Base-by-base conservation (phyloP, 2,113 vertebrate species). In the Heloderma charlesbogerti region DNA sequence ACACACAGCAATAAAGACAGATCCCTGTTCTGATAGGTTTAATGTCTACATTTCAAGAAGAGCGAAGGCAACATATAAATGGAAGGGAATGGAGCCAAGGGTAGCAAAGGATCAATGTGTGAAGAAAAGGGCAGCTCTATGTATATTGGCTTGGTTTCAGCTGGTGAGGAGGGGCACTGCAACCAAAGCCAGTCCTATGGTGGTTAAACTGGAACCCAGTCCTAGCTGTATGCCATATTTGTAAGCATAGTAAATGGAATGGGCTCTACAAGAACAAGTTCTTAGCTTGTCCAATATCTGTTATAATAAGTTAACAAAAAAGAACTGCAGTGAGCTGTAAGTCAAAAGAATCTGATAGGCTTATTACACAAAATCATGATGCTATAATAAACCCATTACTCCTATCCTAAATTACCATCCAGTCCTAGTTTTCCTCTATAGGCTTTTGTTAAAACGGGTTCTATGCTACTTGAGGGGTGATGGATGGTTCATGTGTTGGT, bases 301-400 rank as follows among this genome's bases (percentile, higher is more conserved):
- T 69, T 80, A 80, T 69, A 37, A 63, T 45, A 57, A 87, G 16
- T 84, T 31, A 45, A 78, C 45, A 40, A 27, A 77, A 45, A 27
- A 84, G 51, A 69, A 2, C 6, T 67, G 15, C n/a, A 37, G 69
- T 90, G 34, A 85, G 69, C 60, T 37, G 51, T 85, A 43, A 45
- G n/a, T 94, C 94, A 93, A 95, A 95, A 93, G 90, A 88, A 93
- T 94, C 92, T 82, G 86, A 91, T 82, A 40, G 94, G 94, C 93
- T 96, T 96, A 94, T 95, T 94, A 81, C 83, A 92, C 90, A 80
- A 94, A 94, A 86, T 84, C 87, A 1, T 2, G 81, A 91, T 92
- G 93, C 93, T 94, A 91, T 94, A 93, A 94, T 94, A 93, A 94
- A 90, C 80, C 91, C 92, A 84, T 94, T 90, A 93, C 88, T 89